These are phyloP conservation scores for Drosophila barbarae DNA, from an alignment of 2,888 invertebrate genomes.

Conservation along the genomic window DNA sequence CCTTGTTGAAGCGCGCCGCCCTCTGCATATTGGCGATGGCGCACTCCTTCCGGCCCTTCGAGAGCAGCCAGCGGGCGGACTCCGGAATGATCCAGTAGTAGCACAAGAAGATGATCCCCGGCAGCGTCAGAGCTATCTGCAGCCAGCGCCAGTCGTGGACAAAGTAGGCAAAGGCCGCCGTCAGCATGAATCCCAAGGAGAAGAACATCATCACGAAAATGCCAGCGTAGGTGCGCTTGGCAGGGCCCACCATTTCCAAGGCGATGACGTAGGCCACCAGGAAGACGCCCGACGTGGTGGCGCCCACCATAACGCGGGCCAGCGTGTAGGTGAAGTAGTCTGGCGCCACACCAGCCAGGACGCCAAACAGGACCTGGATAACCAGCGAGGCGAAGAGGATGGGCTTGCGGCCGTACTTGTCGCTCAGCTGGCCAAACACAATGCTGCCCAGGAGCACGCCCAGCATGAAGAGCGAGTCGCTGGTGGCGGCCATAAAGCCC, in stretches of 20 bases:
- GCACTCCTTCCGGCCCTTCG: constrained; percentile 83
- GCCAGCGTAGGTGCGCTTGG: constrained; percentile 85
- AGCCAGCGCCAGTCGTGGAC: constrained; percentile 85
- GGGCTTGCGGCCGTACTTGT: constrained; percentile 86
- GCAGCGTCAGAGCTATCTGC: constrained; percentile 85
- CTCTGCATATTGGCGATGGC: constrained; percentile 83
- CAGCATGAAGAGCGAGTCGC: constrained; percentile 84
- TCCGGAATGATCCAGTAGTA: constrained; percentile 90
- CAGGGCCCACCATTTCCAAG: constrained; percentile 87
- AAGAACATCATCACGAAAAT: constrained; percentile 88
- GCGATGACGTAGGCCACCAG: constrained; percentile 89
- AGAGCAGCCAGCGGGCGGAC: constrained; percentile 86
- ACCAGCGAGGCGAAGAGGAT: constrained; percentile 87
- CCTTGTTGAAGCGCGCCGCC: constrained; percentile 85
- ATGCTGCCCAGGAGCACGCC: constrained; percentile 87
- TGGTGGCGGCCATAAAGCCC: constrained; percentile 83
- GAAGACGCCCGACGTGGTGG: constrained; percentile 88
- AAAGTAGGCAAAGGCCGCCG: constrained; percentile 84
- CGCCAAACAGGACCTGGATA: constrained; percentile 85
- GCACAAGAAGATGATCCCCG: constrained; percentile 84
- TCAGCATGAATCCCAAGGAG: constrained; percentile 86
- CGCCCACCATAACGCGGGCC: constrained; percentile 85
- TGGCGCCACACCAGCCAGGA: constrained; percentile 84
- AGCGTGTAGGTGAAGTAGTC: constrained; percentile 85
- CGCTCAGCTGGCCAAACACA: constrained; percentile 86